phyloP scores from a whole-genome alignment of 2,888 invertebrate genomes.

The Melangyna quadrimaculata region DNA sequence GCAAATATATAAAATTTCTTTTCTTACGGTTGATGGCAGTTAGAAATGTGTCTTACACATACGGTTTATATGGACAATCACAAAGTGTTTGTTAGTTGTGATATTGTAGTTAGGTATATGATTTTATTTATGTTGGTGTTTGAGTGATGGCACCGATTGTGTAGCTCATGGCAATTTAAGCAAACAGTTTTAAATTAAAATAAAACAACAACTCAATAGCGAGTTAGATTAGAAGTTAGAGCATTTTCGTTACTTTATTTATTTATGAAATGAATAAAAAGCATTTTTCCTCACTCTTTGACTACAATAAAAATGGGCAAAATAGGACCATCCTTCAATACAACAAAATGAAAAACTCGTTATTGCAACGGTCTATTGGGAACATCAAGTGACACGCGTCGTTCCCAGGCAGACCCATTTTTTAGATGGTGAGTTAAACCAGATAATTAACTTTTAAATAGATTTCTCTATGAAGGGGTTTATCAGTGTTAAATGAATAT shows the following conservation, averaged over 20 bases:
- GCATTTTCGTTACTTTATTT: background rate
- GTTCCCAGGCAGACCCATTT: too few relatives aligned
- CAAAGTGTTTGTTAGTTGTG: slow-evolving; percentile 56
- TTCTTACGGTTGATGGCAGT: slow-evolving; percentile 76
- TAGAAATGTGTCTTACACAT: slow-evolving; percentile 59
- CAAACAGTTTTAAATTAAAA: background rate
- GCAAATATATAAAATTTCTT: slow-evolving; percentile 77
- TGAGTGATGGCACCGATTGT: background rate
- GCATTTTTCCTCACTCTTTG: too few relatives aligned
- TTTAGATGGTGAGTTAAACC: too few relatives aligned
- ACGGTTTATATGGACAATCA: slow-evolving; percentile 59
- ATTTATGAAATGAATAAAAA: background rate
- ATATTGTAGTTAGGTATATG: slow-evolving; percentile 3
- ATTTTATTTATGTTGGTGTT: background rate
- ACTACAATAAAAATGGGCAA: too few relatives aligned
- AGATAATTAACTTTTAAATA: too few relatives aligned
- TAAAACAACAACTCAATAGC: background rate
- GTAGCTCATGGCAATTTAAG: background rate
- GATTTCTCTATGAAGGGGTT: too few relatives aligned
- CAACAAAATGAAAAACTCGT: too few relatives aligned
- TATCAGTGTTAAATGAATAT: too few relatives aligned
- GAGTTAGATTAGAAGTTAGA: background rate
- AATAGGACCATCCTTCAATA: too few relatives aligned
- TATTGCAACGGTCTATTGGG: too few relatives aligned
- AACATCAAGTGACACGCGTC: too few relatives aligned